Base-by-base conservation (phyloP, 2,888 invertebrate species). In the Polyommatus iphigenia region DNA sequence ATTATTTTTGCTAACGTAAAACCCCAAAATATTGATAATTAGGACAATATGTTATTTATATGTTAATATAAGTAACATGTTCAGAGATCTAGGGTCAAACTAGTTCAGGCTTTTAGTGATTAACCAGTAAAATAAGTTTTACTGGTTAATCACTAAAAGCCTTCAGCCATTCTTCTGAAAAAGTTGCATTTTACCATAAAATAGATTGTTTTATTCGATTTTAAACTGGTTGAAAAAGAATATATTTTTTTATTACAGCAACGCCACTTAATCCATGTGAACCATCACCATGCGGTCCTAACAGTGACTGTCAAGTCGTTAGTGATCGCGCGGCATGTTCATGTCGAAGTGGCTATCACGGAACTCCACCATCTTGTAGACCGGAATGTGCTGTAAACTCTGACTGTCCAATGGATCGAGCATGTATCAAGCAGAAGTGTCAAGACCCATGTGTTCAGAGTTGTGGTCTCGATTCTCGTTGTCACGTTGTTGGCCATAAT, bases 301-400 rank as follows among this genome's bases (percentile, higher is more conserved):
- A 97, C 85, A 97, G 97, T 85, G 95, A 96, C 78, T 97, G 97
- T 86, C 95, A 96, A 54, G 95, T 96, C 20, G 94, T 95, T n/a
- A 95, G 95, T 83, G 95, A 96, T 71, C 95, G 96, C 82, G 96
- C 97, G 1, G 96, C 96, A 3, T 97, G 97, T 86, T 96, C 97
- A 1, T 97, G 97, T 84, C 95, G 95, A 81, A 89, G 95, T 7
- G 96, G 96, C 36, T 97, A 95, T 86, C 91, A 95, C 59, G 97
- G 97, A 13, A 94, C 96, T 29, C 97, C 98, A 29, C 97, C 97
- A 2, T 94, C 94, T 24, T 97, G 97, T 85, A 95, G 96, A 76
- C 97, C 97, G 0, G 97, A 97, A 89, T 97, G 97, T 85, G 94
- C 96, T 77, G 95, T 97, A 71, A 97, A 96, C 85, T 96, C 97